Evolutionary conservation across 2,888 invertebrate genomes (phyloP).

Genomic region (Melanostoma mellinum): DNA sequence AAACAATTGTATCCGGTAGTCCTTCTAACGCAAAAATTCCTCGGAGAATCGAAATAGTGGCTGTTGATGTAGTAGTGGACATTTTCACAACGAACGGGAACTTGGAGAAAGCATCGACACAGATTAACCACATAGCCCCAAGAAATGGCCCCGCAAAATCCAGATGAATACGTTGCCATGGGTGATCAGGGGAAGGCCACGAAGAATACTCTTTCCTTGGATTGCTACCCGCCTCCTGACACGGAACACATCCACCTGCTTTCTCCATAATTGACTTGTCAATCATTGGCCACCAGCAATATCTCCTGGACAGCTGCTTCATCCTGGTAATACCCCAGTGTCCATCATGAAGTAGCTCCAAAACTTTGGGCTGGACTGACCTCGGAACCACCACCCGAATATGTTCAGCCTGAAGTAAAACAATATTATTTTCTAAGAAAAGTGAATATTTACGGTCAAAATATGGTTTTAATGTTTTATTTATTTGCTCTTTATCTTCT

Average conservation of each 20-base stretch:
- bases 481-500: neutral
- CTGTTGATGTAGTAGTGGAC: no score
- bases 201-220: neutral
- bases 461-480: conserved; percentile 14
- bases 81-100: neutral
- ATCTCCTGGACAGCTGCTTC: conserved; percentile 21
- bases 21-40: no score
- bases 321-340: conserved; percentile 16
- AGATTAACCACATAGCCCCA: neutral
- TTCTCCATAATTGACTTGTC: neutral
- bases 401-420: conserved; percentile 14
- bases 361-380: neutral
- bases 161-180: no score
- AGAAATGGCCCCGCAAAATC: no score
- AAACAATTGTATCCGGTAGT: no score
- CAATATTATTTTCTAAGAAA: conserved; percentile 1
- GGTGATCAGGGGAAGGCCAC: no score
- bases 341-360: conserved; percentile 3
- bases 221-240: conserved; percentile 2
- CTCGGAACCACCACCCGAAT: conserved; percentile 7
- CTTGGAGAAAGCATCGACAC: neutral
- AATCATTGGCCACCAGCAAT: conserved; percentile 13
- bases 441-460: conserved; percentile 7
- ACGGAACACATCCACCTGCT: neutral
- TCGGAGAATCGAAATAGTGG: no score